Base-by-base conservation (phyloP, 2,113 vertebrate species). In the Coregonus clupeaformis region DNA sequence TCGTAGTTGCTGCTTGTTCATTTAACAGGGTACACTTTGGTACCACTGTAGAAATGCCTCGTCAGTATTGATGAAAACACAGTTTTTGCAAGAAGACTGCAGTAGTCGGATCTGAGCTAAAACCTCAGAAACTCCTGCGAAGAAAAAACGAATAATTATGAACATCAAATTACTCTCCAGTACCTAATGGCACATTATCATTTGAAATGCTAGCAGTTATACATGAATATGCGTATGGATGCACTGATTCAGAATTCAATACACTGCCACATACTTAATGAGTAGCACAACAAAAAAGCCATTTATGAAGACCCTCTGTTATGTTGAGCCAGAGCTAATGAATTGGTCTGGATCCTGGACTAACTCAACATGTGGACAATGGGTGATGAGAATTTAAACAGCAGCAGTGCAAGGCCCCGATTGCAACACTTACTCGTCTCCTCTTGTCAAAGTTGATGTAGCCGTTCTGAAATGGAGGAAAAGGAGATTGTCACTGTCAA, bases 381-480 rank as follows among this genome's bases (percentile, higher is more conserved):
- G 57, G n/a, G 1, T 3, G 16, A 60, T 24, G 16, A 60, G 16
- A 60, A 11, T 22, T 9, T 22, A 22, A 60, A 22, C 57, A 60
- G 18, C 5, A 60, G 18, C 57, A 11, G n/a, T 11, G 57, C 57
- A 22, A 7, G 18, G 57, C 57, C 49, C 3, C 36, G 12, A 69
- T 12, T 18, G 11, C 3, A 20, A 25, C 29, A 73, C 90, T 91
- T 86, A 97, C 96, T 90, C 96, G 93, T 76, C 96, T 92, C 82
- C 94, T 91, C 86, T 98, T 97, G 88, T 98, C 96, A 68, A 97
- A 97, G 90, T 98, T 97, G 84, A 98, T 94, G 85, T 94, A 96
- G 71, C 95, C 95, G 0, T 96, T 96, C 96, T 96, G 92, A 86
- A 90, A 71, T 74, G 32, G 64, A 77, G 81, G 1, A 27, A 52